phyloP scores from a whole-genome alignment of 2,888 invertebrate species.

The Laspeyria flexula region DNA sequence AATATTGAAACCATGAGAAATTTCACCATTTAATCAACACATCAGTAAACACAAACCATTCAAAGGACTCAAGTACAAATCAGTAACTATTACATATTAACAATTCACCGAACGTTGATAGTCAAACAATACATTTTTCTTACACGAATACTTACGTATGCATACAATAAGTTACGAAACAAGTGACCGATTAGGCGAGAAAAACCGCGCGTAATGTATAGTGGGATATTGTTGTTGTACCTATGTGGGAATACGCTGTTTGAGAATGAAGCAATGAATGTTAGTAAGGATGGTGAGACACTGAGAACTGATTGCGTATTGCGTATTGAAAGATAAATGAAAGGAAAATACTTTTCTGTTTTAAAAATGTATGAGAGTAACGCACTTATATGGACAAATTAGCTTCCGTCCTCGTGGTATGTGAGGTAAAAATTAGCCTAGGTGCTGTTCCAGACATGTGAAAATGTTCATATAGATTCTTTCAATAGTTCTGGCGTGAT shows the following conservation, averaged over 20 bases:
- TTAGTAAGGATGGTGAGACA: slow-evolving; percentile 16
- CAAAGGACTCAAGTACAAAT: background rate
- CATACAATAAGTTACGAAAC: slow-evolving; percentile 77
- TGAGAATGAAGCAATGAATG: slow-evolving; percentile 32
- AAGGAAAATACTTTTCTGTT: too few species aligned
- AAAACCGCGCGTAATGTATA: slow-evolving; percentile 60
- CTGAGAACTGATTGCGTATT: background rate
- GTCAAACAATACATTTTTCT: slow-evolving; percentile 61
- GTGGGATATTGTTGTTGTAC: slow-evolving; percentile 55
- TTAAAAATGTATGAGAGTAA: too few species aligned
- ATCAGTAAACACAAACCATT: too few species aligned
- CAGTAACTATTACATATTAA: slow-evolving; percentile 7
- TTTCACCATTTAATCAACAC: too few species aligned
- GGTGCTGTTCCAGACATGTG: too few species aligned
- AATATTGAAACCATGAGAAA: too few species aligned
- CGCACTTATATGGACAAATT: too few species aligned
- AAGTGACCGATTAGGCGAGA: slow-evolving; percentile 70
- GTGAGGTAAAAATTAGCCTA: too few species aligned
- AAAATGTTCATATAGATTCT: too few species aligned
- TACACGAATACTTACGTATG: slow-evolving; percentile 40
- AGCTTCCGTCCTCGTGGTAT: too few species aligned
- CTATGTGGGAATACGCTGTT: slow-evolving; percentile 54
- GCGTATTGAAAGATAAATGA: too few species aligned
- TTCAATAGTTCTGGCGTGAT: too few species aligned
- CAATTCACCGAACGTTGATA: slow-evolving; percentile 32